Conservation (phyloP, 2,113 vertebrate species). For the Phalacrocorax pelagicus region DNA sequence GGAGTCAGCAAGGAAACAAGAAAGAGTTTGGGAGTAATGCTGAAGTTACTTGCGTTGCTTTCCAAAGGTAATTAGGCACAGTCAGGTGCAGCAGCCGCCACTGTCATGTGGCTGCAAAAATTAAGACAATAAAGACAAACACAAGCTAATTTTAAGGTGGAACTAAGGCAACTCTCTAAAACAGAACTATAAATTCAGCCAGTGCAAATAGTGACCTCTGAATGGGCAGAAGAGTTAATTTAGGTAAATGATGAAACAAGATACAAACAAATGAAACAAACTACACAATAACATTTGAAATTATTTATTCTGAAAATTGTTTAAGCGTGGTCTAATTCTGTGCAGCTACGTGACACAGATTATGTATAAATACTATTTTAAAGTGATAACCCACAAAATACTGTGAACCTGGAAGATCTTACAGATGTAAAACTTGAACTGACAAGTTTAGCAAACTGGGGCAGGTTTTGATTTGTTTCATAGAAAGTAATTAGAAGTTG, state of each 20-base stretch:
- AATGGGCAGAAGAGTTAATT: neutral
- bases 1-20: slow-evolving; percentile 59
- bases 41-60: slow-evolving; percentile 40
- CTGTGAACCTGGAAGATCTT: neutral
- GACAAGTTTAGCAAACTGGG: neutral
- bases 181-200: neutral
- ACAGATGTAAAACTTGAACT: neutral
- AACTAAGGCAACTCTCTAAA: slow-evolving; percentile 7
- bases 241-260: neutral
- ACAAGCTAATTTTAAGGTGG: slow-evolving; percentile 61
- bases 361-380: neutral
- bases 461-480: neutral
- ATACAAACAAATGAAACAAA: neutral
- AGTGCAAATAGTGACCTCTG: neutral
- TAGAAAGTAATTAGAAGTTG: neutral
- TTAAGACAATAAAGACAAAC: slow-evolving; percentile 46
- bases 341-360: neutral
- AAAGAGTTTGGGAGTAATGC: slow-evolving; percentile 57
- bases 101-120: slow-evolving; percentile 50
- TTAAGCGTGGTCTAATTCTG: neutral
- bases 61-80: slow-evolving; percentile 59
- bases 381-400: neutral
- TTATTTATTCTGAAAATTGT: neutral
- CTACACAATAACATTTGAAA: neutral
- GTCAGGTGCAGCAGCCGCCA: slow-evolving; percentile 55